Evolutionary conservation across 2,888 invertebrate species (phyloP), one percentile per base, ranked within the genome.

Genomic region (Trichopria drosophilae): DNA sequence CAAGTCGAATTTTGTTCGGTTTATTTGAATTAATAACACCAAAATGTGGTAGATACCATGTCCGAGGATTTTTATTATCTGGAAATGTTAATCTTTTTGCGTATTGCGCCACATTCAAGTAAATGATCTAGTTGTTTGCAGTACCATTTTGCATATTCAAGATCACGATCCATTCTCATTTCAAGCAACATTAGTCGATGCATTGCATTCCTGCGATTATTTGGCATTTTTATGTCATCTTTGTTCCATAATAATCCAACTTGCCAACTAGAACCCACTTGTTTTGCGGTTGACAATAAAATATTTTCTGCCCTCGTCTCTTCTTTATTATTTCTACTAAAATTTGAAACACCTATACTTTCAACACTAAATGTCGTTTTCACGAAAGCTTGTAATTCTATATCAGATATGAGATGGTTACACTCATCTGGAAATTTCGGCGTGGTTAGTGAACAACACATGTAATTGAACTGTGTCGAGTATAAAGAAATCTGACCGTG

Each of bases 21-120:
- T 62, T 60, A 43, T 58, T 51, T 6, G 50, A 50, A 15, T 37
- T 50, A 10, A 18, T 7, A 1, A 63, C 61, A 0, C 60, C 54
- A 34, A 58, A 59, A 41, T 64, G 60, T 6, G 63, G 62, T 15
- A 63, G 36, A 42, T 57, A 62, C n/a, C n/a, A n/a, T n/a, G n/a
- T n/a, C n/a, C n/a, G n/a, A n/a, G n/a, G n/a, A n/a, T n/a, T n/a
- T n/a, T n/a, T n/a, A n/a, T n/a, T n/a, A n/a, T n/a, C n/a, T n/a
- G n/a, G n/a, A n/a, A n/a, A n/a, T n/a, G n/a, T n/a, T n/a, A n/a
- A n/a, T n/a, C n/a, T n/a, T n/a, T n/a, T n/a, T n/a, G n/a, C n/a
- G n/a, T n/a, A n/a, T n/a, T n/a, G n/a, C n/a, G n/a, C n/a, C n/a
- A n/a, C n/a, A n/a, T n/a, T n/a, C n/a, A n/a, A n/a, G n/a, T n/a